Evolutionary conservation across 2,113 vertebrate genomes (phyloP).

Genomic region (Ictidomys tridecemlineatus): DNA sequence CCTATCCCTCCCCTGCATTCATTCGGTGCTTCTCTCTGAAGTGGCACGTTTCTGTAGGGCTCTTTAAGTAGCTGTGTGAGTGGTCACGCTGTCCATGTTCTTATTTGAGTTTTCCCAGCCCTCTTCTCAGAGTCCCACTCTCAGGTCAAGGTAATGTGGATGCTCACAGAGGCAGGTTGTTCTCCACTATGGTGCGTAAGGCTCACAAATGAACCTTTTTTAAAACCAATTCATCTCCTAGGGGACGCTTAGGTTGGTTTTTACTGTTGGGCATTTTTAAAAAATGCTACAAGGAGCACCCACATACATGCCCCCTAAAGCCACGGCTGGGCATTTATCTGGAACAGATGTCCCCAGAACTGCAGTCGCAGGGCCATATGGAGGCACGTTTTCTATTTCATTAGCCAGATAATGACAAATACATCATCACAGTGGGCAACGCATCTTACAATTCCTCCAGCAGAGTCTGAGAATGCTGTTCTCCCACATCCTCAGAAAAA

Average conservation of each 20-base stretch:
- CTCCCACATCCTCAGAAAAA: neutral
- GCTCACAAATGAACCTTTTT: neutral
- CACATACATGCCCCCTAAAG: rapidly evolving
- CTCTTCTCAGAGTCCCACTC: rapidly evolving
- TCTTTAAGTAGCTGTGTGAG: neutral
- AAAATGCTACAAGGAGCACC: no score
- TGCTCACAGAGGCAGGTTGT: rapidly evolving
- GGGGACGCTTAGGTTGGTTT: neutral
- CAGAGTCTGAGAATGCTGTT: rapidly evolving
- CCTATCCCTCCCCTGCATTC: neutral
- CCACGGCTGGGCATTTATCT: neutral
- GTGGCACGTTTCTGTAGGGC: rapidly evolving
- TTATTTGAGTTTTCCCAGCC: neutral
- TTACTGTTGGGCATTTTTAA: no score
- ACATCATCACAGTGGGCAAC: neutral
- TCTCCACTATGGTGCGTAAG: neutral
- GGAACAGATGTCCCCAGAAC: neutral
- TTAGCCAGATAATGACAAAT: no score
- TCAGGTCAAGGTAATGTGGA: neutral
- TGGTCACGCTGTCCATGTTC: neutral
- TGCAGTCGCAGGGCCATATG: rapidly evolving
- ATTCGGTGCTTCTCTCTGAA: no score
- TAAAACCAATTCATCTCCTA: neutral
- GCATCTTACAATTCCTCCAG: neutral
- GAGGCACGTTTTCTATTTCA: no score